These are phyloP conservation scores for Endomychus coccineus DNA, from an alignment of 2,888 invertebrate species.

Conservation along the genomic window DNA sequence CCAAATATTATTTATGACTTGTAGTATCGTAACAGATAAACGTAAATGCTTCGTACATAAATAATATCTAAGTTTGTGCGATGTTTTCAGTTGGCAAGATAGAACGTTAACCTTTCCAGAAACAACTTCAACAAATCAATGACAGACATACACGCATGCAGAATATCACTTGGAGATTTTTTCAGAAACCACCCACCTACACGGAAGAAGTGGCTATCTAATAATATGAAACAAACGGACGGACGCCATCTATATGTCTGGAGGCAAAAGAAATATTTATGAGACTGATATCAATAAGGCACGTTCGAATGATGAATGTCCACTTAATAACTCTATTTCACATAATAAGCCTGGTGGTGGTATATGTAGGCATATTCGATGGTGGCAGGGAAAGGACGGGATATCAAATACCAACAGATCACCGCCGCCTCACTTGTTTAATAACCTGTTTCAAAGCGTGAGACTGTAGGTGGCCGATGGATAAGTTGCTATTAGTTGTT, in stretches of 20 bases:
- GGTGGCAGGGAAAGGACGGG: background rate
- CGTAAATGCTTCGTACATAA: too few species aligned
- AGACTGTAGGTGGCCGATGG: conserved; percentile 38
- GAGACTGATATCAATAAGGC: conserved; percentile 33
- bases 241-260: conserved; percentile 23
- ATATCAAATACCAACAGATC: too few species aligned
- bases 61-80: too few species aligned
- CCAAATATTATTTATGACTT: too few species aligned
- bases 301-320: conserved; percentile 32
- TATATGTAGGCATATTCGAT: conserved; percentile 1
- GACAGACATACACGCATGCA: background rate
- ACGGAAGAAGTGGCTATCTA: conserved; percentile 19
- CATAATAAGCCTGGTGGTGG: conserved; percentile 19
- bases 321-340: conserved; percentile 34
- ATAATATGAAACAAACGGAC: conserved; percentile 15
- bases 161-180: conserved; percentile 9
- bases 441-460: conserved; percentile 35
- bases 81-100: too few species aligned
- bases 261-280: conserved; percentile 28
- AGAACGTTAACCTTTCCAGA: too few species aligned
- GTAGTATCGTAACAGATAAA: too few species aligned
- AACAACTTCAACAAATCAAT: background rate
- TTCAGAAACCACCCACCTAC: conserved; percentile 27
- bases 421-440: conserved; percentile 16
- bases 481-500: conserved; percentile 34